Evolutionary conservation across 1,140 invertebrate genomes (phyloP).

Genomic region (Temnothorax nylanderi): DNA sequence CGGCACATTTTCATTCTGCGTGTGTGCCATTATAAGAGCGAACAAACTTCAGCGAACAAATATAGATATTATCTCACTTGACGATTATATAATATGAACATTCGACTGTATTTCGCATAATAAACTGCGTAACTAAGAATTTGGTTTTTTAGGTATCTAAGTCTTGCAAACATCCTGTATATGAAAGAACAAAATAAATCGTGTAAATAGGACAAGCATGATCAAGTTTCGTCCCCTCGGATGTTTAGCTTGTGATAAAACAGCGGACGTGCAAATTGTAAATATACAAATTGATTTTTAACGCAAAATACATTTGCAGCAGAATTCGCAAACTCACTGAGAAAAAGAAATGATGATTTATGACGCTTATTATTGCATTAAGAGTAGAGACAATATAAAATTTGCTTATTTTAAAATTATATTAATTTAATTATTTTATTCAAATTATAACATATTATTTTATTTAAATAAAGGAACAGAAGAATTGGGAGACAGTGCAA

Average conservation of each 20-base stretch:
- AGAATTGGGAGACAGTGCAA: background rate
- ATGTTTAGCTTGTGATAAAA: background rate
- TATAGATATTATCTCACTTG: background rate
- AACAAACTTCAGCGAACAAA: background rate
- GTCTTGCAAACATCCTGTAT: background rate
- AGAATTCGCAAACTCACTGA: background rate
- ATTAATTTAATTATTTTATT: background rate
- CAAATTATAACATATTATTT: too few relatives aligned
- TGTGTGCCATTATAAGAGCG: background rate
- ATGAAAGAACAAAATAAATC: conserved; percentile 9
- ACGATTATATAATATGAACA: background rate
- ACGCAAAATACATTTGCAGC: background rate
- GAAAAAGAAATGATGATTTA: background rate
- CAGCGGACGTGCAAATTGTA: background rate
- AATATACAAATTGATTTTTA: background rate
- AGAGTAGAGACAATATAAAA: background rate
- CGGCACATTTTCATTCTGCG: background rate
- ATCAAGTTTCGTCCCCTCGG: background rate
- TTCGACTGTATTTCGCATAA: background rate
- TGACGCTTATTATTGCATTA: background rate
- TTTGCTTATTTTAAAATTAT: background rate
- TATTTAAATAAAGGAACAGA: background rate
- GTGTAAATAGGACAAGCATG: conserved; percentile 1
- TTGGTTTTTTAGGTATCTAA: background rate
- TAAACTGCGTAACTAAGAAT: background rate